Conservation (phyloP, 2,113 vertebrate genomes). For the Anseranas semipalmata region DNA sequence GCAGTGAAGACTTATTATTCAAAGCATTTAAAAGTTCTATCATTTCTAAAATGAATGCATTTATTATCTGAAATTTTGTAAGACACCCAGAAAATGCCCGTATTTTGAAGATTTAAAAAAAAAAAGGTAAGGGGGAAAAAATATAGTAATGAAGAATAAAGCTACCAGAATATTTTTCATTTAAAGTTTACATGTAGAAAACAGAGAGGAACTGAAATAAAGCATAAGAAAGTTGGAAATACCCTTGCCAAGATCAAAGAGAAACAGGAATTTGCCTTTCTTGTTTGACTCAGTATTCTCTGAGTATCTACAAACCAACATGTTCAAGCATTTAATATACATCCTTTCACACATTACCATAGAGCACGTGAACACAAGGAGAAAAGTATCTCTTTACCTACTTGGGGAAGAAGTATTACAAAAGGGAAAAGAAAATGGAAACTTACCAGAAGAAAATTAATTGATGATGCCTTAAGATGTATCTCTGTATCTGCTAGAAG, state of each 20-base stretch:
- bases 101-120: background rate
- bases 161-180: background rate
- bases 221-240: background rate
- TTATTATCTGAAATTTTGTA: background rate
- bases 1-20: conserved; percentile 39
- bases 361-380: background rate
- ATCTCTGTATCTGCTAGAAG: conserved; percentile 79
- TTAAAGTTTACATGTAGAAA: background rate
- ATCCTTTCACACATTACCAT: background rate
- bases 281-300: background rate
- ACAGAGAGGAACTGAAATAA: background rate
- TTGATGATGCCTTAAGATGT: conserved; percentile 69
- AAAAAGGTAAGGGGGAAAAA: background rate
- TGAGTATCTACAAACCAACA: background rate
- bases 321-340: background rate
- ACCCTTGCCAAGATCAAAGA: background rate
- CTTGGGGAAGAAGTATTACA: background rate
- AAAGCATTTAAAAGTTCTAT: background rate
- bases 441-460: conserved; percentile 87
- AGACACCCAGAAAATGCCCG: background rate
- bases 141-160: background rate
- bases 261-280: background rate
- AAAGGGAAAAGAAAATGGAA: background rate
- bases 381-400: background rate
- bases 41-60: background rate